phyloP scores from a whole-genome alignment of 2,113 vertebrate genomes.

The Festucalex cinctus region DNA sequence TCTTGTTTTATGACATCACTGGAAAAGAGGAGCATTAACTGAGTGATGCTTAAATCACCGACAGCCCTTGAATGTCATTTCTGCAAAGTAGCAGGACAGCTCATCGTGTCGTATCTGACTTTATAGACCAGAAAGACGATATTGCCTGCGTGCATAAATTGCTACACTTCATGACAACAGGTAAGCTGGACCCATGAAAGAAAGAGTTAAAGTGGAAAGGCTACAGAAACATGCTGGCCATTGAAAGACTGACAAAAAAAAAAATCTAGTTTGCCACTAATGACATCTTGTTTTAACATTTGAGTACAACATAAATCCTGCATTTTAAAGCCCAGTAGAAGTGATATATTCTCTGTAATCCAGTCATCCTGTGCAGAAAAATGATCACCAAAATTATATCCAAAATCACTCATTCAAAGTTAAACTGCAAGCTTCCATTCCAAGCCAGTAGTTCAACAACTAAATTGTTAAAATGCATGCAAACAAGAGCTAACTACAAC shows the following conservation, averaged over 20 bases:
- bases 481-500: not conserved
- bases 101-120: not conserved
- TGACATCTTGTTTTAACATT: slow-evolving; percentile 7
- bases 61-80: slow-evolving; percentile 5
- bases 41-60: not conserved
- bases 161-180: slow-evolving; percentile 35
- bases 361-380: not conserved
- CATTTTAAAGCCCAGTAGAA: not conserved
- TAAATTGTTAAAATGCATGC: not conserved
- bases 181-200: not conserved
- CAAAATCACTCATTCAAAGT: not conserved
- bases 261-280: not conserved
- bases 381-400: not conserved
- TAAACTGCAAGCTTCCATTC: not conserved
- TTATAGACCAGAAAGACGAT: not conserved
- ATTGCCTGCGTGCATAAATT: slow-evolving; percentile 6
- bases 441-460: not conserved
- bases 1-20: slow-evolving; percentile 10
- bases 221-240: slow-evolving; percentile 3
- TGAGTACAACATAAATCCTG: slow-evolving; percentile 17
- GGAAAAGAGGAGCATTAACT: slow-evolving; percentile 2
- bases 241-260: not conserved
- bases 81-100: not conserved
- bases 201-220: not conserved
- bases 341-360: not conserved